These are phyloP conservation scores for Drosophila flavopinicola DNA, from an alignment of 2,888 invertebrate species.

Conservation along the genomic window DNA sequence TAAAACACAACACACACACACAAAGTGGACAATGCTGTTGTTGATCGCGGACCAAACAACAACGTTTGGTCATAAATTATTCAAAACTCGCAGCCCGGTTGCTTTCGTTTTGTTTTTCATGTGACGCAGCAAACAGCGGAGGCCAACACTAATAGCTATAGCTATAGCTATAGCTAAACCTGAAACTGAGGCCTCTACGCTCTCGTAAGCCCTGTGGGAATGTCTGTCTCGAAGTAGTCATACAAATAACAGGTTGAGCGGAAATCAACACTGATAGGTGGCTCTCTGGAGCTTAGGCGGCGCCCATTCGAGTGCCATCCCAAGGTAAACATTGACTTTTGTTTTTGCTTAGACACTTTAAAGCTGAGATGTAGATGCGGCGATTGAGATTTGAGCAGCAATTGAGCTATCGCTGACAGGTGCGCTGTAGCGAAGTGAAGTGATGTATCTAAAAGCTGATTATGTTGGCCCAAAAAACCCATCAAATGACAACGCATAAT, in stretches of 20 bases:
- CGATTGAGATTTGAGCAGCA: constrained; percentile 32
- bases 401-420: constrained; percentile 47
- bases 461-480: constrained; percentile 48
- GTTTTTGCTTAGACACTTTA: constrained; percentile 26
- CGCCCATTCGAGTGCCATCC: constrained; percentile 42
- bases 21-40: constrained; percentile 48
- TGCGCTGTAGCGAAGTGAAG: constrained; percentile 23
- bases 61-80: constrained; percentile 62
- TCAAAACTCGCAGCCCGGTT: constrained; percentile 58
- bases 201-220: constrained; percentile 64
- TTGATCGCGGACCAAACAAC: constrained; percentile 22
- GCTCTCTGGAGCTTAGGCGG: constrained; percentile 38
- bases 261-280: constrained; percentile 71
- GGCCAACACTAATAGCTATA: not conserved
- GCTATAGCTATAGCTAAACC: too few relatives aligned
- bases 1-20: too few relatives aligned
- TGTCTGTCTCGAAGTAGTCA: constrained; percentile 58
- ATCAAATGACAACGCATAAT: constrained; percentile 51
- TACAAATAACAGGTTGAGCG: constrained; percentile 74
- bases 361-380: constrained; percentile 43
- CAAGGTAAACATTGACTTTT: constrained; percentile 38
- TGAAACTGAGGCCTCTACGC: constrained; percentile 4
- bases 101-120: constrained; percentile 64
- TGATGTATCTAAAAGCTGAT: constrained; percentile 44
- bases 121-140: constrained; percentile 57